Conservation (phyloP, 2,113 vertebrate species). For the Corydoras maculifer region DNA sequence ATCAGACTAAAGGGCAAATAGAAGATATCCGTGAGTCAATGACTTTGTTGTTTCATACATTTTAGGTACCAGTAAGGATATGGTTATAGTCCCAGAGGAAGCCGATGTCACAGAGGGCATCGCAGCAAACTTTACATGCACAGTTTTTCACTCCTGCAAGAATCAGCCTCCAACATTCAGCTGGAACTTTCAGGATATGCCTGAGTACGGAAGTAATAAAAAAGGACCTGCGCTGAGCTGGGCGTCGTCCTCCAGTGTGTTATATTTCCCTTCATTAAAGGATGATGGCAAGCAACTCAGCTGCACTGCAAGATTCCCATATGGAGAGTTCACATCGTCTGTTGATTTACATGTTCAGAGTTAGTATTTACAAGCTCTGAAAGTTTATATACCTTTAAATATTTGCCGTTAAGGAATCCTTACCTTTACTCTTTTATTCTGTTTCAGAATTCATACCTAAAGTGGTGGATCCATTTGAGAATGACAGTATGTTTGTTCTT, state of each 20-base stretch:
- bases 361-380: conserved; percentile 34
- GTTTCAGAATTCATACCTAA: conserved; percentile 16
- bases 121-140: conserved; percentile 49
- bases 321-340: conserved; percentile 37
- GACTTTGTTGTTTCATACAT: not conserved
- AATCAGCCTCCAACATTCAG: conserved; percentile 38
- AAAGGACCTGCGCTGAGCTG: not conserved
- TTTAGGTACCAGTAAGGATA: conserved; percentile 48
- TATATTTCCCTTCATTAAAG: conserved; percentile 45
- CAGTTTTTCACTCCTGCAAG: conserved; percentile 48
- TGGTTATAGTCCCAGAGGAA: conserved; percentile 40
- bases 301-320: conserved; percentile 45
- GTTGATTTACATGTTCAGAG: conserved; percentile 43
- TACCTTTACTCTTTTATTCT: not conserved
- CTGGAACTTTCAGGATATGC: conserved; percentile 55
- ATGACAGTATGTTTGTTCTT: conserved; percentile 29
- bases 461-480: conserved; percentile 27
- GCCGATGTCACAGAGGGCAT: conserved; percentile 43
- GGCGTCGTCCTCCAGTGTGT: conserved; percentile 43
- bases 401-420: not conserved
- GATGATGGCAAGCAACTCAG: conserved; percentile 48
- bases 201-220: not conserved
- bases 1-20: too few species aligned
- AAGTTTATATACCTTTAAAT: not conserved
- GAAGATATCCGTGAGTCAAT: too few species aligned